Base-by-base conservation (phyloP, 1,140 invertebrate genomes). In the Heliconius melpomene region DNA sequence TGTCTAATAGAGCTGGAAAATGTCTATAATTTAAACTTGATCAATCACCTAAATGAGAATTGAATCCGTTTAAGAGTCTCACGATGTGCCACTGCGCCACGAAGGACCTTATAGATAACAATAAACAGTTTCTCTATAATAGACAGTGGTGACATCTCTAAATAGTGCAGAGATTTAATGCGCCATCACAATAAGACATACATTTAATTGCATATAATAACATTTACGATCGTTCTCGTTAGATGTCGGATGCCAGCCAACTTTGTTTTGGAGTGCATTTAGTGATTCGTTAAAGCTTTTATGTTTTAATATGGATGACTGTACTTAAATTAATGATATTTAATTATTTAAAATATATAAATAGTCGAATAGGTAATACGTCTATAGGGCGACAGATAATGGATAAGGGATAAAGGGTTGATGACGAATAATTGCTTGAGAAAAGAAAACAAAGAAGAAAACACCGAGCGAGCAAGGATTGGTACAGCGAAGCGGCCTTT, bases 191-290 rank as follows among this genome's bases (percentile, higher is more conserved):
- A 46, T 71, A 29, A 70, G 26, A 23, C 8, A 16, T 71, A 29
- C 6, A 40, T 75, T 60, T 78, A 73, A 78, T 78, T 73, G 71
- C 72, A 57, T 36, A 46, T n/a, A 60, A 20, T 38, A 70, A 76
- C 36, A 72, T 78, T 78, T 78, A 40, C 36, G 72, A 78, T 54
- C 52, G 71, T 23, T 71, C 29, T 74, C 72, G 50, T 60, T 78
- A 57, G 77, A 78, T 78, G 77, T 78, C 77, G 36, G 66, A 72
- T 73, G 77, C 46, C 72, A 50, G 76, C 50, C 71, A 78, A 40
- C 71, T 71, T 72, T 72, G 26, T 66, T 66, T 66, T 66, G 9
- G 11, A 29, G 23, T 66, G n/a, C n/a, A 9, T 23, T 57, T 23
- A 23, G 54, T 57, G 6, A 57, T 57, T 23, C 9, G 7, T 57